phyloP scores from a whole-genome alignment of 1,140 invertebrate species.

The Oppia nitens region DNA sequence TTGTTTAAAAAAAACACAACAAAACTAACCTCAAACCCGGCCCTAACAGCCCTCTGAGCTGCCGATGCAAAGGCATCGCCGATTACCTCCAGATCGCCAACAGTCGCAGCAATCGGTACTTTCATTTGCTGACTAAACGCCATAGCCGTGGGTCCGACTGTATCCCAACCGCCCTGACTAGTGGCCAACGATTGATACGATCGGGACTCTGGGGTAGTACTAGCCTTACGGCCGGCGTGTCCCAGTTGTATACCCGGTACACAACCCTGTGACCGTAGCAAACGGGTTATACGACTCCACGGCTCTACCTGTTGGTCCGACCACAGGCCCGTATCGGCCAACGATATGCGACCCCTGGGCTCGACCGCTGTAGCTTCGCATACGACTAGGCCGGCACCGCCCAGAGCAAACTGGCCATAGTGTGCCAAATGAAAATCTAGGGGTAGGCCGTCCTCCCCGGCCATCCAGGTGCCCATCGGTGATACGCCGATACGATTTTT shows the following conservation, averaged over 20 bases:
- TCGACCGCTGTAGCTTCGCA: slow-evolving; percentile 1
- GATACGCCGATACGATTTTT: neutral
- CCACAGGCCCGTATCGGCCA: neutral
- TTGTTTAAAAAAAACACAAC: too few species aligned
- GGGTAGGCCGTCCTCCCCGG: neutral
- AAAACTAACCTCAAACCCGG: slow-evolving; percentile 7
- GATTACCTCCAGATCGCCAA: neutral
- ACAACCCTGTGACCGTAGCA: neutral
- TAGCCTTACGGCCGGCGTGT: slow-evolving; percentile 2
- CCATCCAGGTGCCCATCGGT: neutral
- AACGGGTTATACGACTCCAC: neutral
- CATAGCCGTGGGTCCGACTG: neutral
- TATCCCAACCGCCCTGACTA: neutral
- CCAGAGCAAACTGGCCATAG: neutral
- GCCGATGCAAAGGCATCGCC: neutral
- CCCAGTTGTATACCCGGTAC: slow-evolving; percentile 1
- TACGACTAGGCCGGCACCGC: neutral
- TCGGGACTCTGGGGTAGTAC: neutral
- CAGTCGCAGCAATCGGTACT: slow-evolving; percentile 1
- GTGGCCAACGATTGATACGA: neutral
- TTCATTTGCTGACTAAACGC: neutral
- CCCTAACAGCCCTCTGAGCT: neutral
- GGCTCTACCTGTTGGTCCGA: neutral
- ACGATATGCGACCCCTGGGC: neutral
- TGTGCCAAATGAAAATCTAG: neutral